phyloP scores from a whole-genome alignment of 2,797 vertebrate species.

The Toxotes lorentzi region DNA sequence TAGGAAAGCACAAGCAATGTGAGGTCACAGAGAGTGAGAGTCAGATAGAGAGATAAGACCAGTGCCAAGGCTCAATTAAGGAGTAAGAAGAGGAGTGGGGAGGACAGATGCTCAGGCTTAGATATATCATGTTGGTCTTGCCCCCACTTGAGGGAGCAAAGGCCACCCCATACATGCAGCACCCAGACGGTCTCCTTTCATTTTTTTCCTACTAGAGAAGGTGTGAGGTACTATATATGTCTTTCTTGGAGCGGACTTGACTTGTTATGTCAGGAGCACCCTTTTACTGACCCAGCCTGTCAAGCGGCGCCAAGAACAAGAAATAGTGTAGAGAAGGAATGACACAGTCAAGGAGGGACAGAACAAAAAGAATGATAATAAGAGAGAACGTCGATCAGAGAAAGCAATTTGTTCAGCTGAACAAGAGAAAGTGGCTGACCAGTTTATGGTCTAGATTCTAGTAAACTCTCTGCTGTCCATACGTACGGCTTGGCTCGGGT shows the following conservation, averaged over 20 bases:
- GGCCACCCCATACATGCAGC: conserved; percentile 48
- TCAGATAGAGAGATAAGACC: conserved; percentile 53
- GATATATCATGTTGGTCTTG: conserved; percentile 69
- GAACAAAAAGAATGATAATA: conserved; percentile 51
- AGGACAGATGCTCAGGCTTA: conserved; percentile 62
- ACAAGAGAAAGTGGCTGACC: conserved; percentile 20
- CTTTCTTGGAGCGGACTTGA: conserved; percentile 68
- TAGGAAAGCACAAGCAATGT: conserved; percentile 70
- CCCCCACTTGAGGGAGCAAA: conserved; percentile 50
- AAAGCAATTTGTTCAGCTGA: conserved; percentile 35
- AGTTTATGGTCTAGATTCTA: conserved; percentile 11
- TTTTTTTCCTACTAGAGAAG: conserved; percentile 59
- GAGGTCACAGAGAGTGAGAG: conserved; percentile 74
- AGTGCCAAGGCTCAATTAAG: conserved; percentile 79
- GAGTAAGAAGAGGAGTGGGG: conserved; percentile 67
- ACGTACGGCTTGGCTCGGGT: conserved; percentile 13
- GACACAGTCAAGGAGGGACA: conserved; percentile 45
- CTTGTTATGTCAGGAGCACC: conserved; percentile 74
- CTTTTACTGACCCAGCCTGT: conserved; percentile 71
- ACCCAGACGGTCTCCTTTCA: conserved; percentile 48
- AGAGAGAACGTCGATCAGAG: conserved; percentile 44
- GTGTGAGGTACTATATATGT: conserved; percentile 73
- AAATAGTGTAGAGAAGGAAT: conserved; percentile 53
- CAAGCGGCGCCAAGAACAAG: conserved; percentile 69
- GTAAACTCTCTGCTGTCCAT: conserved; percentile 27